Evolutionary conservation across 2,797 vertebrate genomes (phyloP).

Genomic region (Nyctalus aviator): DNA sequence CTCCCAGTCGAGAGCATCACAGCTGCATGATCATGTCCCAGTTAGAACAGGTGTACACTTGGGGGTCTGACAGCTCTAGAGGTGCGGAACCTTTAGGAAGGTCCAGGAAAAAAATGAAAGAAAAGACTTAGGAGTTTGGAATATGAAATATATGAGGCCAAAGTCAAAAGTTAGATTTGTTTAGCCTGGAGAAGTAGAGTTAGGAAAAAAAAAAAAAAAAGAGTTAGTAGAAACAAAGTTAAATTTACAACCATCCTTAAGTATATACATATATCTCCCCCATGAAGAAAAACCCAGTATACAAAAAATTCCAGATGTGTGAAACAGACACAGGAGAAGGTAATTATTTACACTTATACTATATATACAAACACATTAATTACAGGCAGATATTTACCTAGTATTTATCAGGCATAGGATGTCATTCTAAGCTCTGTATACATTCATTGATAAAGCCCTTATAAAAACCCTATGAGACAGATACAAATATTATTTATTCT

Average conservation of each 20-base stretch:
- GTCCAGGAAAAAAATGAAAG: background rate
- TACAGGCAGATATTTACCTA: background rate
- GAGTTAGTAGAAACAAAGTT: background rate
- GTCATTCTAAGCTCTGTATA: background rate
- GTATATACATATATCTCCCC: background rate
- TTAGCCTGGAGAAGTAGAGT: background rate
- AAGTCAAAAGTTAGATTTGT: constrained; percentile 19
- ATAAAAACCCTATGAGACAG: background rate
- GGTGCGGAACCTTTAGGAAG: background rate
- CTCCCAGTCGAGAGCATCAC: background rate
- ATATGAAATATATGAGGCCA: background rate
- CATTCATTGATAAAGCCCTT: background rate
- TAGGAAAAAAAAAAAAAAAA: background rate
- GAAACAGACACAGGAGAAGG: background rate
- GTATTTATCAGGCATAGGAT: background rate
- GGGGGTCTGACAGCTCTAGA: background rate
- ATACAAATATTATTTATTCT: background rate
- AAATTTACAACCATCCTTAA: background rate
- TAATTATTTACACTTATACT: background rate
- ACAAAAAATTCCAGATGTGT: background rate
- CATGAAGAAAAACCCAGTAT: background rate
- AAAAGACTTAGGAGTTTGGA: background rate
- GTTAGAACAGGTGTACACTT: background rate
- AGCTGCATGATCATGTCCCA: background rate
- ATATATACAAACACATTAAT: background rate